These are phyloP conservation scores for Gulo gulo DNA, from an alignment of 2,113 vertebrate genomes.

Conservation along the genomic window DNA sequence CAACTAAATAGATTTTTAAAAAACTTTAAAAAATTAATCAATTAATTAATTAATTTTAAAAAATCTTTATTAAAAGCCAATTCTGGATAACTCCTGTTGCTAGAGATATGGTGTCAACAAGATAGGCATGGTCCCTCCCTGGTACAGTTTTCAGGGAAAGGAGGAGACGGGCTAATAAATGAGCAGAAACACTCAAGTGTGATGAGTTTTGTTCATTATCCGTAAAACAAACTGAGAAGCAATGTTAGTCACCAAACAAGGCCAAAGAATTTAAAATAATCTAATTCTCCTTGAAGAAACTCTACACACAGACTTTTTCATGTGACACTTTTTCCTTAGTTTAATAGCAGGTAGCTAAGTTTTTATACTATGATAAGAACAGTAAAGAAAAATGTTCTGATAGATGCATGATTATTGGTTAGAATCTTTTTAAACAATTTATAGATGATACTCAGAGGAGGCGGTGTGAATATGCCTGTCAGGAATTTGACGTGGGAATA, in stretches of 20 bases:
- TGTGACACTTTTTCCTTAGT: background rate
- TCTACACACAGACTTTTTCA: background rate
- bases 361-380: background rate
- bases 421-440: constrained; percentile 4
- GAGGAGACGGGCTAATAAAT: background rate
- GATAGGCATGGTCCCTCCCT: background rate
- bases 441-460: background rate
- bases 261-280: background rate
- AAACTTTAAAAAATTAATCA: too few species aligned
- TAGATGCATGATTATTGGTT: background rate
- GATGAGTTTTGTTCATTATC: background rate
- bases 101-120: background rate
- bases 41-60: background rate
- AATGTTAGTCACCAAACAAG: background rate
- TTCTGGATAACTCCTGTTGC: background rate
- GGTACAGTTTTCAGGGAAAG: background rate
- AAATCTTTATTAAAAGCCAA: background rate
- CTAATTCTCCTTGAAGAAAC: background rate
- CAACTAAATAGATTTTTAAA: too few species aligned
- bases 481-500: background rate
- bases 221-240: background rate
- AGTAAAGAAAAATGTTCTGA: constrained; percentile 12
- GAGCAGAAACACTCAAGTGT: background rate
- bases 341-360: background rate
- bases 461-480: background rate